Evolutionary conservation across 1,140 invertebrate genomes (phyloP), one percentile per base, ranked within the genome.

Genomic region (Nixonia krombeini): DNA sequence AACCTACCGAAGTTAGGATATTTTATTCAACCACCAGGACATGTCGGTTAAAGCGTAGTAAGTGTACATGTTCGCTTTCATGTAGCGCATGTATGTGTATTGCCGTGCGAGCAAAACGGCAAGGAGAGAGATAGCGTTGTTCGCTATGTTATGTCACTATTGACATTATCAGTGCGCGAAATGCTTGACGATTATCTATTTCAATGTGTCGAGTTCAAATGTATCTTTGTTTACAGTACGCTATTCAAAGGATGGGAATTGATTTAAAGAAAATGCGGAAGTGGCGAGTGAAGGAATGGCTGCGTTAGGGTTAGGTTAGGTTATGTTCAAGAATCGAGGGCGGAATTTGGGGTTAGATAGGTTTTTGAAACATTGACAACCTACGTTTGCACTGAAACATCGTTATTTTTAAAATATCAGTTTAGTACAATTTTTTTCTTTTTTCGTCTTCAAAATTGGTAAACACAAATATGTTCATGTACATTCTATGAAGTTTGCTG

Each of bases 111-210:
- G 40, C 41, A 21, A 46, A 47, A 47, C 37, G 8, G 47, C 15
- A 15, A 10, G 17, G 52, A 62, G 23, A 56, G 53, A 61, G 59
- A 59, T 31, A 50, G 51, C 17, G 15, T 37, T 16, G 9, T 37
- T 9, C 33, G 29, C 29, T 31, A 31, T 37, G 49, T 61, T 55
- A 45, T 56, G 59, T 63, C 50, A 55, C 44, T 49, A 50, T 63
- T 46, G 42, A 52, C 57, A 41, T 47, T 44, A 49, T 49, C 21
- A 7, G 15, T 41, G 17, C 16, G 35, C 38, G 15, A 15, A 37
- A 37, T 8, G 33, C 33, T 9, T 8, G 2, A 12, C 2, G 29
- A n/a, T 31, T 2, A 2, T 31, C 29, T 12, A 31, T 31, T 31
- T 31, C 9, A 2, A 9, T 12, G 29, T 8, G 8, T n/a, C 2